phyloP scores from a whole-genome alignment of 2,797 vertebrate genomes.

The Xenentodon cancila region DNA sequence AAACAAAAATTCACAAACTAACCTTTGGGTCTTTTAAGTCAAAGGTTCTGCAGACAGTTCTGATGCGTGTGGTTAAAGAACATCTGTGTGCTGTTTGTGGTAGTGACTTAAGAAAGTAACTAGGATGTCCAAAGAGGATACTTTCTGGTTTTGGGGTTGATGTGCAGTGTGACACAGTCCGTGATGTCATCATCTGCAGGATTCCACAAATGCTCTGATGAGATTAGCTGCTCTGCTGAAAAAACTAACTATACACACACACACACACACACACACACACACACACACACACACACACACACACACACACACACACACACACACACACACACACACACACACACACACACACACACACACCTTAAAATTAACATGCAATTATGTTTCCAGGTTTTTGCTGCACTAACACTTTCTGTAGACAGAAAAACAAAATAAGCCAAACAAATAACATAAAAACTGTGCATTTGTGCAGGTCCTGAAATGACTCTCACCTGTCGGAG shows the following conservation, averaged over 20 bases:
- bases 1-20: slow-evolving; percentile 29
- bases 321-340: slow-evolving; percentile 20
- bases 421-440: background rate
- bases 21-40: slow-evolving; percentile 93
- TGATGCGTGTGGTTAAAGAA: slow-evolving; percentile 84
- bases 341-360: slow-evolving; percentile 22
- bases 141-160: slow-evolving; percentile 93
- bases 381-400: no score
- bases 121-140: slow-evolving; percentile 83
- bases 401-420: no score
- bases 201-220: slow-evolving; percentile 86
- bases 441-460: background rate
- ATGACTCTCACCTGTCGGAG: slow-evolving; percentile 86
- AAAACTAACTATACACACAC: slow-evolving; percentile 84
- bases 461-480: background rate
- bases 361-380: no score
- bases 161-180: slow-evolving; percentile 87
- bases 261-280: slow-evolving; percentile 22
- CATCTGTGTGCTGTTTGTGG: background rate
- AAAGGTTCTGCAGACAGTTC: slow-evolving; percentile 90
- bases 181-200: slow-evolving; percentile 85
- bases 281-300: slow-evolving; percentile 22
- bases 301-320: slow-evolving; percentile 20
- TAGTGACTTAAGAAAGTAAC: background rate
- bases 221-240: slow-evolving; percentile 88